These are phyloP conservation scores for Syngnathus scovelli DNA, from an alignment of 2,113 vertebrate genomes.

Conservation along the genomic window DNA sequence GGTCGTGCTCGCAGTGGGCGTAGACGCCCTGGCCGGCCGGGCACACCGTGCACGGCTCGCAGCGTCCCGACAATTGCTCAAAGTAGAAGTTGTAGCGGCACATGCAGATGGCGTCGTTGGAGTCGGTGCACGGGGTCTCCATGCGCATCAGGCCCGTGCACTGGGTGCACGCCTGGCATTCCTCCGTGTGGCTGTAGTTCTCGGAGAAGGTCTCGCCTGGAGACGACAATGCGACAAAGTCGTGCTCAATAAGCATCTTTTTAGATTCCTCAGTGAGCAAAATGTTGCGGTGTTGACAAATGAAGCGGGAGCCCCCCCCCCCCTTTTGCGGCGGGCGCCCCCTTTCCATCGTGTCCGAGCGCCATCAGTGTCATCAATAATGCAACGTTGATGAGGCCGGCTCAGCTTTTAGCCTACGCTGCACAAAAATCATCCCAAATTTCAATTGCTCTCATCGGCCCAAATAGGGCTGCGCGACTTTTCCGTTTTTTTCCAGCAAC, in stretches of 20 bases:
- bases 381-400: constrained; percentile 57
- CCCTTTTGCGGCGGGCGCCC: background rate
- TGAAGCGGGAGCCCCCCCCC: background rate
- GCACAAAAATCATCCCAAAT: background rate
- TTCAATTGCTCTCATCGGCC: background rate
- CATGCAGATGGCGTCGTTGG: constrained; percentile 83
- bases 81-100: constrained; percentile 86
- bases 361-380: constrained; percentile 71
- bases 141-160: constrained; percentile 87
- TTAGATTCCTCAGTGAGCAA: background rate
- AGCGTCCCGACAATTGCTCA: constrained; percentile 44
- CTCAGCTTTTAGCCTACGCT: constrained; percentile 32
- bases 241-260: too few relatives aligned
- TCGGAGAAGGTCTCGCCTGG: constrained; percentile 88
- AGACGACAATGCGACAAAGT: background rate
- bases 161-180: constrained; percentile 79
- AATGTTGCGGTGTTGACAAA: background rate
- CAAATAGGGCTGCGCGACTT: background rate
- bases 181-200: constrained; percentile 80
- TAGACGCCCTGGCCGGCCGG: constrained; percentile 78
- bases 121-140: constrained; percentile 90
- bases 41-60: constrained; percentile 79
- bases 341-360: constrained; percentile 5
- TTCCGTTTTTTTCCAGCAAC: too few relatives aligned
- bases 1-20: constrained; percentile 72